Evolutionary conservation across 2,888 invertebrate genomes (phyloP).

Genomic region (Orgyia antiqua): DNA sequence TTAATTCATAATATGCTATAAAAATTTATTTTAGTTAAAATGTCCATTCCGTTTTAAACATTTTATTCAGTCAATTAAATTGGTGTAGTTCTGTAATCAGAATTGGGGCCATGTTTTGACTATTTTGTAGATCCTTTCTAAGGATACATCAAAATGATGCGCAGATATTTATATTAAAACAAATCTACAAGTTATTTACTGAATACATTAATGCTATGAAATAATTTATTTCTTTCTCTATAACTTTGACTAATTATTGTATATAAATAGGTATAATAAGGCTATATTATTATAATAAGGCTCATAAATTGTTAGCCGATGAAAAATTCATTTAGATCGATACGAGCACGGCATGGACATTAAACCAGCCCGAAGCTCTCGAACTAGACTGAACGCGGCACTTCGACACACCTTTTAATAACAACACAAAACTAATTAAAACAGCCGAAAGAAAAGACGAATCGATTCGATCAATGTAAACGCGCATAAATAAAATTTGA

Average conservation of each 20-base stretch:
- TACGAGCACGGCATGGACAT: constrained; percentile 8
- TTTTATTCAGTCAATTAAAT: no score
- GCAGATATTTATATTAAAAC: no score
- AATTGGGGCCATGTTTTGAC: no score
- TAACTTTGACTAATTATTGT: constrained; percentile 2
- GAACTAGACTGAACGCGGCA: constrained; percentile 7
- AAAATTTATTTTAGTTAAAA: no score
- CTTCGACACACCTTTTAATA: constrained; percentile 14
- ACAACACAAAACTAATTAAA: constrained; percentile 27
- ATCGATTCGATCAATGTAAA: constrained; percentile 23
- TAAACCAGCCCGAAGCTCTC: constrained; percentile 2
- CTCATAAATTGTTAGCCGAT: constrained; percentile 19
- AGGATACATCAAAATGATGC: no score
- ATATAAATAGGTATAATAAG: constrained; percentile 10
- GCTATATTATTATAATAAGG: constrained; percentile 16
- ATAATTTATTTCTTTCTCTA: constrained; percentile 1
- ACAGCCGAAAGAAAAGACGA: constrained; percentile 26
- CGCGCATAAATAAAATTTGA: constrained; percentile 28
- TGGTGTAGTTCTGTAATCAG: no score
- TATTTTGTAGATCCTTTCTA: no score
- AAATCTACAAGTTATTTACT: constrained; percentile 1
- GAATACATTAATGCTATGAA: constrained; percentile 1
- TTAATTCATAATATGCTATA: no score
- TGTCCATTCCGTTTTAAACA: no score
- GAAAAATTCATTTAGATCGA: constrained; percentile 19